Conservation (phyloP, 2,888 invertebrate genomes). For the Meta bourneti region DNA sequence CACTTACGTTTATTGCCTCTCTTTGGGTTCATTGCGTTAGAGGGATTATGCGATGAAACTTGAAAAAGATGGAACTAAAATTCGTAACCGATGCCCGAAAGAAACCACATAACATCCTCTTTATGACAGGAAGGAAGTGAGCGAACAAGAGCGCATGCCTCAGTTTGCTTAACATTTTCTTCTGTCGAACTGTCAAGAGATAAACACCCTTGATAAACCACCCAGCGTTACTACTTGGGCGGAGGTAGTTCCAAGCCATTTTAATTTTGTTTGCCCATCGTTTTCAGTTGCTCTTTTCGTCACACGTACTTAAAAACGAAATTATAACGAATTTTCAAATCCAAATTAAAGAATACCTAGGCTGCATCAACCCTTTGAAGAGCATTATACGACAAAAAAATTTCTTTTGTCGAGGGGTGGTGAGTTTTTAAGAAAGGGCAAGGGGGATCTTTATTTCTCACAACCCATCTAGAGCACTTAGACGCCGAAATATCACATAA, state of each 20-base stretch:
- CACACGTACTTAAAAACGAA: too few relatives aligned
- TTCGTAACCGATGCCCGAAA: constrained; percentile 19
- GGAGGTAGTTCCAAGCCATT: not conserved
- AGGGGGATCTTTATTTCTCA: too few relatives aligned
- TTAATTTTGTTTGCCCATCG: not conserved
- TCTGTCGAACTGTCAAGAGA: not conserved
- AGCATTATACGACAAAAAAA: too few relatives aligned
- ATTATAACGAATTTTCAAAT: too few relatives aligned
- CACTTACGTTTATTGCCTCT: constrained; percentile 33
- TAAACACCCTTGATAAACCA: not conserved
- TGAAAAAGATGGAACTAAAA: not conserved
- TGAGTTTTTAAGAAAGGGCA: too few relatives aligned
- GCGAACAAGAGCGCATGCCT: not conserved
- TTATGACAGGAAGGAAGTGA: constrained; percentile 66
- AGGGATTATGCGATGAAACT: constrained; percentile 3
- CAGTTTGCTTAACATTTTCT: not conserved
- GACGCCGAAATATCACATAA: too few relatives aligned
- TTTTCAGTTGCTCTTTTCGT: too few relatives aligned
- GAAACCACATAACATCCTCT: constrained; percentile 53
- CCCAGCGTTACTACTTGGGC: not conserved
- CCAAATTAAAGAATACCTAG: too few relatives aligned
- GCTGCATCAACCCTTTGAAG: too few relatives aligned
- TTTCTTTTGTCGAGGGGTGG: too few relatives aligned
- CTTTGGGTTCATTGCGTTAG: constrained; percentile 28
- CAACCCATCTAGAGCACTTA: too few relatives aligned